A percentile compares a stretch with the other conserved stretches of the same genome.
Evolutionary conservation across 2,113 vertebrate genomes (phyloP).

Genomic region (Ibidorhyncha struthersii): DNA sequence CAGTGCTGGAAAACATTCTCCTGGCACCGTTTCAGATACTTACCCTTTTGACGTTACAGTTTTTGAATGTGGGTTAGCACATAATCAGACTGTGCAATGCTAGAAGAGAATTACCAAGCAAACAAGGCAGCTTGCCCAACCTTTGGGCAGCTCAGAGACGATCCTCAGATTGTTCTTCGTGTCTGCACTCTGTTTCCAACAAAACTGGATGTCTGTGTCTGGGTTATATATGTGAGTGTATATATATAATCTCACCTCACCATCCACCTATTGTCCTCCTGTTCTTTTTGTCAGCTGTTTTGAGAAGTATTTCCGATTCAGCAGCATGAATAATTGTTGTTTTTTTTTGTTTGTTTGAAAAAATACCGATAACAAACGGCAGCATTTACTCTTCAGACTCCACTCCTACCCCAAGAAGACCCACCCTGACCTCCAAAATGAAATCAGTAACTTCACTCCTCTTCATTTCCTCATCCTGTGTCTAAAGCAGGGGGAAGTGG

Average conservation of each 20-base stretch:
- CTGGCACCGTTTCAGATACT: not conserved
- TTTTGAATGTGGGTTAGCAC: conserved; percentile 1
- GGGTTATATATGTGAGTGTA: conserved; percentile 21
- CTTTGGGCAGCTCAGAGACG: conserved; percentile 44
- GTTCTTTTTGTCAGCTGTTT: conserved; percentile 72
- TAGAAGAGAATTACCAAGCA: conserved; percentile 44
- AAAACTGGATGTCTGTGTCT: conserved; percentile 25
- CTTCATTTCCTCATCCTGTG: conserved; percentile 85
- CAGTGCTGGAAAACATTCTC: not conserved
- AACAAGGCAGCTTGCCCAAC: conserved; percentile 21
- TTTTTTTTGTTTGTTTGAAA: conserved; percentile 65
- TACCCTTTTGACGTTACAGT: not conserved
- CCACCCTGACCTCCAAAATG: conserved; percentile 74
- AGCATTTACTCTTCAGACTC: conserved; percentile 49
- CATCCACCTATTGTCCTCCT: conserved; percentile 58
- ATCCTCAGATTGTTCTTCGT: not conserved
- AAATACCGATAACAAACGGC: conserved; percentile 37
- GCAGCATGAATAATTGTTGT: conserved; percentile 47
- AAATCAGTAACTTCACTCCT: conserved; percentile 75
- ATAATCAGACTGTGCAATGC: not conserved
- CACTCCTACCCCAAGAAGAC: conserved; percentile 47
- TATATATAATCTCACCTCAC: conserved; percentile 11
- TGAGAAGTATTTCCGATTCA: conserved; percentile 74
- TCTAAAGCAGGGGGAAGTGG: conserved; percentile 74
- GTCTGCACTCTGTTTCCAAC: conserved; percentile 37